Percentiles rank a stretch among this genome's conserved stretches.
Conservation (phyloP, 2,113 vertebrate species). For the Daphoenositta chrysoptera region DNA sequence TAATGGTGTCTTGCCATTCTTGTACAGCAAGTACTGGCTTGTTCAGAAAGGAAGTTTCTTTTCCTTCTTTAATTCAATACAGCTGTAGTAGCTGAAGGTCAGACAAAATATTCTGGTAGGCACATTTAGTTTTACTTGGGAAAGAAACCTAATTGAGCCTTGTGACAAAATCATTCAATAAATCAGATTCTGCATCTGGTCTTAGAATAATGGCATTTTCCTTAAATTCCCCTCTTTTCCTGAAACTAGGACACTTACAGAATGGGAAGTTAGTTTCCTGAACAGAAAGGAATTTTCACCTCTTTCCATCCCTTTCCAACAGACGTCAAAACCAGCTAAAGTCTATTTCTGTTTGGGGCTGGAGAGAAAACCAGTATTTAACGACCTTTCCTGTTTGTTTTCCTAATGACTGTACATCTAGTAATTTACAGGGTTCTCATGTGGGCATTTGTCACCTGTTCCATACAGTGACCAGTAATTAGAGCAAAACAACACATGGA, state of each 20-base stretch:
- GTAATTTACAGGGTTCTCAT: slow-evolving; percentile 7
- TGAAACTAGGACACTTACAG: background rate
- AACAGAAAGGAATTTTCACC: background rate
- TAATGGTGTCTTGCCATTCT: background rate
- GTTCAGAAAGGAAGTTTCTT: background rate
- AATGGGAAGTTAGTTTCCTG: background rate
- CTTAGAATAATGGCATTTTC: background rate
- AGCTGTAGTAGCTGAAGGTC: background rate
- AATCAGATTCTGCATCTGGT: background rate
- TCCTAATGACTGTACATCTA: background rate
- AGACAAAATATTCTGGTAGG: background rate
- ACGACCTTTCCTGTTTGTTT: background rate
- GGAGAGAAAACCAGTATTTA: slow-evolving; percentile 1
- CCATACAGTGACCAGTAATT: slow-evolving; percentile 18
- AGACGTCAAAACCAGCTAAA: background rate
- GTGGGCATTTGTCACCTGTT: slow-evolving; percentile 36
- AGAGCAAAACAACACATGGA: background rate
- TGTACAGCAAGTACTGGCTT: background rate
- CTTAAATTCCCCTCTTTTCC: background rate
- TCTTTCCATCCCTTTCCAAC: background rate
- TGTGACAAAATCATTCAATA: background rate
- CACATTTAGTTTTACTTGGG: background rate
- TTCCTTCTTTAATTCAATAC: background rate
- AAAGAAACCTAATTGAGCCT: background rate
- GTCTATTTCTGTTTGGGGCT: background rate